phyloP scores from a whole-genome alignment of 1,140 invertebrate genomes.

The Cataglyphis hispanica region DNA sequence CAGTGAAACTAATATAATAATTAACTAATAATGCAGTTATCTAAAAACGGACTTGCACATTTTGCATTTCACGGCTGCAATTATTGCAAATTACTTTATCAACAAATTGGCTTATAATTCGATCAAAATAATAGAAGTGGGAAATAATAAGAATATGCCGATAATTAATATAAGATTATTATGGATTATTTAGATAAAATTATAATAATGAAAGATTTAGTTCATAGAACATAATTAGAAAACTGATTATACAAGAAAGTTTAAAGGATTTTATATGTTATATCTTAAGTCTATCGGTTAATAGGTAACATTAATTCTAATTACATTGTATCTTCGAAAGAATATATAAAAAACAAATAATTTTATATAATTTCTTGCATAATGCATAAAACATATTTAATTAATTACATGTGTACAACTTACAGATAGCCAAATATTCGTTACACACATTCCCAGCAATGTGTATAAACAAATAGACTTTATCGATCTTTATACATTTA shows the following conservation, averaged over 20 bases:
- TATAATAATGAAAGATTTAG: no score
- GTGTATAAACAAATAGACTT: slow-evolving; percentile 48
- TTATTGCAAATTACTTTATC: background rate
- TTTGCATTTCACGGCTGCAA: no score
- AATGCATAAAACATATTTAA: slow-evolving; percentile 71
- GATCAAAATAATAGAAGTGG: background rate
- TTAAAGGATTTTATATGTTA: slow-evolving; percentile 10
- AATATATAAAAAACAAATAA: slow-evolving; percentile 65
- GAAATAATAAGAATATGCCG: background rate
- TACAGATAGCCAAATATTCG: slow-evolving; percentile 58
- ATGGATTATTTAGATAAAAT: no score
- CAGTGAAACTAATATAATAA: no score
- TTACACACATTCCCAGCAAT: slow-evolving; percentile 55
- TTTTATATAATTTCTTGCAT: slow-evolving; percentile 56
- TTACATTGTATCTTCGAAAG: slow-evolving; percentile 12
- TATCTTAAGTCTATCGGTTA: slow-evolving; percentile 7
- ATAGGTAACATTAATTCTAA: background rate
- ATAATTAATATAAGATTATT: slow-evolving; percentile 23
- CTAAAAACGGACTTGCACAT: no score
- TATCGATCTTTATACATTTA: slow-evolving; percentile 66
- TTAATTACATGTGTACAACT: slow-evolving; percentile 75
- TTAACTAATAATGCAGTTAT: no score
- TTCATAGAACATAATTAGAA: background rate
- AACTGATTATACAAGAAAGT: slow-evolving; percentile 35
- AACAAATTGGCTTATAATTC: background rate